These are phyloP conservation scores for Nymphicus hollandicus DNA, from an alignment of 2,113 vertebrate genomes.

Conservation along the genomic window DNA sequence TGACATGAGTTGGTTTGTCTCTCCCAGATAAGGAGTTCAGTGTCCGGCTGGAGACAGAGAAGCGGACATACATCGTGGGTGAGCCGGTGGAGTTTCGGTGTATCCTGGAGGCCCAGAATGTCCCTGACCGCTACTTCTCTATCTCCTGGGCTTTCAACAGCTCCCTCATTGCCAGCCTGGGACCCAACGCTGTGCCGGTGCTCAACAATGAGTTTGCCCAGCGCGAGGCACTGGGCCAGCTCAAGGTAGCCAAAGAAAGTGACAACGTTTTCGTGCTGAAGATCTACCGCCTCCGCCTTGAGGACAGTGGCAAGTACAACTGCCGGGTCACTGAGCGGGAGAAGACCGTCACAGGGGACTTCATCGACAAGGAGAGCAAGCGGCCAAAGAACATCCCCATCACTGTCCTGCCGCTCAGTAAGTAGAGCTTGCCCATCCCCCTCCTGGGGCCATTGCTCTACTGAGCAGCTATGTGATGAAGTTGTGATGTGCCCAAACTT, in stretches of 20 bases:
- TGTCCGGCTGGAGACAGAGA: constrained; percentile 91
- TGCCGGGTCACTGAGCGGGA: constrained; percentile 93
- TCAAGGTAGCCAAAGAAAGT: constrained; percentile 90
- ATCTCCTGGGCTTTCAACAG: constrained; percentile 99
- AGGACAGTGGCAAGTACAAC: constrained; percentile 95
- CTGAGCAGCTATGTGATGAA: neutral
- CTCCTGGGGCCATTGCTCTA: neutral
- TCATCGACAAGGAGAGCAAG: constrained; percentile 94
- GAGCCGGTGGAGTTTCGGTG: constrained; percentile 92
- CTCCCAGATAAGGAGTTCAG: constrained; percentile 90
- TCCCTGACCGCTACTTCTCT: constrained; percentile 93
- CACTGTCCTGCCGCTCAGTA: constrained; percentile 87
- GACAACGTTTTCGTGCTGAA: constrained; percentile 86
- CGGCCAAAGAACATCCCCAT: constrained; percentile 94
- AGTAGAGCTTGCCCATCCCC: constrained; percentile 66
- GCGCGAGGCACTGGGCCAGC: constrained; percentile 85
- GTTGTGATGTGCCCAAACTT: neutral
- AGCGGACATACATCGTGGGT: constrained; percentile 88
- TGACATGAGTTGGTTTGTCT: neutral
- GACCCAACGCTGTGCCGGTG: constrained; percentile 87
- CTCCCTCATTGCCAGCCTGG: constrained; percentile 92
- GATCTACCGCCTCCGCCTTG: constrained; percentile 86
- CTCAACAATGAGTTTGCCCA: constrained; percentile 87
- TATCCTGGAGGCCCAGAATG: constrained; percentile 91
- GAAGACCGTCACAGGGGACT: constrained; percentile 89